Conservation (phyloP, 2,888 invertebrate species). For the Heliconius hortense region DNA sequence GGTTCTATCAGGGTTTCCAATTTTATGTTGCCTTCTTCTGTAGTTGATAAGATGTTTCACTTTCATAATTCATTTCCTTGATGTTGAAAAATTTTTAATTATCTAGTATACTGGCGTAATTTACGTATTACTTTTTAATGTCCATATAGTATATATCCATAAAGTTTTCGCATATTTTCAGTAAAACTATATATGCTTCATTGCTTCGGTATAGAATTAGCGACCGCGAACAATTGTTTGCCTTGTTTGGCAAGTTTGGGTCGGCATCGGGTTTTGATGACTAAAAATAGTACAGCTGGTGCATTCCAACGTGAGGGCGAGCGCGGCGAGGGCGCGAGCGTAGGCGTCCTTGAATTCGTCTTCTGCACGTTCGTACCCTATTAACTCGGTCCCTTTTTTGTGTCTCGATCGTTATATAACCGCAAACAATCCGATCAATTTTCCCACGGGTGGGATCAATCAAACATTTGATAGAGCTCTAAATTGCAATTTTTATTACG, state of each 20-base stretch:
- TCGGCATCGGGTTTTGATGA: conserved; percentile 68
- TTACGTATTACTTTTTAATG: background rate
- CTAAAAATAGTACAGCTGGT: conserved; percentile 75
- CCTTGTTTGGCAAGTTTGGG: conserved; percentile 55
- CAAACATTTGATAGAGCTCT: conserved; percentile 64
- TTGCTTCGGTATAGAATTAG: conserved; percentile 22
- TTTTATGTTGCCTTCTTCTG: no score
- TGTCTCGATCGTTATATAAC: conserved; percentile 76
- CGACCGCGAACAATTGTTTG: conserved; percentile 56
- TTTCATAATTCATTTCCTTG: no score
- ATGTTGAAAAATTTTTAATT: background rate
- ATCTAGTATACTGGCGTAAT: background rate
- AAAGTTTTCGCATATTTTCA: background rate
- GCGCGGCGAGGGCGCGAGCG: conserved; percentile 43
- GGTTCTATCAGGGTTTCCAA: conserved; percentile 18
- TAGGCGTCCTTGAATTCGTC: conserved; percentile 68
- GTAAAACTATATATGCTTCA: background rate
- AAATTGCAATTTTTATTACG: conserved; percentile 67
- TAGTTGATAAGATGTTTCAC: no score
- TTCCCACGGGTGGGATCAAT: conserved; percentile 73
- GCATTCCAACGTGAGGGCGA: conserved; percentile 56
- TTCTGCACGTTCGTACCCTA: conserved; percentile 63
- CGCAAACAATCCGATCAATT: conserved; percentile 71
- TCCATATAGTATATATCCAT: background rate
- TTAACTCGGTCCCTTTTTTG: conserved; percentile 79